phyloP scores from a whole-genome alignment of 1,140 invertebrate species.

The Drosophila kurseongensis region DNA sequence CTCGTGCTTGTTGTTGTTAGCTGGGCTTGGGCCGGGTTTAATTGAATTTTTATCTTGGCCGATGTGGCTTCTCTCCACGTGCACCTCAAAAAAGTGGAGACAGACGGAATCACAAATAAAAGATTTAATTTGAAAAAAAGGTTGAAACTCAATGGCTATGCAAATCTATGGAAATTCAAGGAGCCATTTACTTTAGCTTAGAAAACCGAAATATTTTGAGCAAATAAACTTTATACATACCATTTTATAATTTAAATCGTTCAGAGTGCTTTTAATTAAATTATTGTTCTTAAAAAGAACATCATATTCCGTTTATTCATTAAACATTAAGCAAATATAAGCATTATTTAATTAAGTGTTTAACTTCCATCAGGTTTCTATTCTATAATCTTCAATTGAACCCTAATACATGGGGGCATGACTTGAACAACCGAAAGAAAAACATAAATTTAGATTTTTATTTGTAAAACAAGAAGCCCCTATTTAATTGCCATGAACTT shows the following conservation, averaged over 20 bases:
- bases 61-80: constrained; percentile 10
- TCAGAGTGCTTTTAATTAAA: too few species aligned
- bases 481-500: constrained; percentile 45
- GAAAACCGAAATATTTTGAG: too few species aligned
- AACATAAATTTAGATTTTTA: constrained; percentile 53
- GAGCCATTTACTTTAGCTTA: too few species aligned
- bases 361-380: too few species aligned
- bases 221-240: too few species aligned
- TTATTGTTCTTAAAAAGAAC: too few species aligned
- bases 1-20: constrained; percentile 28
- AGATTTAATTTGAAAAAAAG: background rate
- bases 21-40: constrained; percentile 39
- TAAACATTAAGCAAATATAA: too few species aligned
- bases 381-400: background rate
- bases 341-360: too few species aligned
- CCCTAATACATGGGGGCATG: background rate
- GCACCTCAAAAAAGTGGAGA: constrained; percentile 12
- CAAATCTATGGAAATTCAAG: constrained; percentile 7
- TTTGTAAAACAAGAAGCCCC: constrained; percentile 40
- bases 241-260: too few species aligned
- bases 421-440: background rate
- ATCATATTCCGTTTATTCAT: too few species aligned
- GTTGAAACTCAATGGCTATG: background rate
- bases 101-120: background rate
- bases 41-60: constrained; percentile 76